Evolutionary conservation across 2,888 invertebrate genomes (phyloP).

Genomic region (Pachydiplax longipennis): DNA sequence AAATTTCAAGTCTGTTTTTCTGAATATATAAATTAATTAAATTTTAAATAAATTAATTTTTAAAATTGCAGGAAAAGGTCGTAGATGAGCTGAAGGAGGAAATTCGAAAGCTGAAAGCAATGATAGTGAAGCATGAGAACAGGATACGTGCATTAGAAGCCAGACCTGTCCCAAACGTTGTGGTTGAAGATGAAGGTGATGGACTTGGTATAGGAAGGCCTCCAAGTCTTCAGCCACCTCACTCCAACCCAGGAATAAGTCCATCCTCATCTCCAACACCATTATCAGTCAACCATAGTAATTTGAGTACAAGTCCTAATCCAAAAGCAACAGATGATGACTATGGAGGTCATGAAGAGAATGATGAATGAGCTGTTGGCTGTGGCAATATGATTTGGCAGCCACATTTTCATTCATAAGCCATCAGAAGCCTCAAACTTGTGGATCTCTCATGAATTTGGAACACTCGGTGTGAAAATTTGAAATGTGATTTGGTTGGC

Average conservation of each 20-base stretch:
- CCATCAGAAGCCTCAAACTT: neutral
- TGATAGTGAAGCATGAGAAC: slow-evolving; percentile 93
- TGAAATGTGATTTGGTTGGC: slow-evolving; percentile 35
- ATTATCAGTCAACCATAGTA: slow-evolving; percentile 30
- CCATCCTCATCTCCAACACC: slow-evolving; percentile 51
- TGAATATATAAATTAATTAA: neutral
- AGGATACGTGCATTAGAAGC: slow-evolving; percentile 81
- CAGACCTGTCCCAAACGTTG: slow-evolving; percentile 49
- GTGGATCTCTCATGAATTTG: slow-evolving; percentile 16
- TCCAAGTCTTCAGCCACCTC: slow-evolving; percentile 34
- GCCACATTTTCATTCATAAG: neutral
- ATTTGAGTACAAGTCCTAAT: neutral
- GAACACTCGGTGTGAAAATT: slow-evolving; percentile 6
- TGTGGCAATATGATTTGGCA: neutral
- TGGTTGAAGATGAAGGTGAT: slow-evolving; percentile 49
- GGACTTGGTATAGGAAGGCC: slow-evolving; percentile 49
- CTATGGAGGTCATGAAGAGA: neutral
- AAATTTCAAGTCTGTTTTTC: no score
- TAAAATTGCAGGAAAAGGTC: slow-evolving; percentile 70
- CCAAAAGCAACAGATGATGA: neutral
- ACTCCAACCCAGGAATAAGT: slow-evolving; percentile 43
- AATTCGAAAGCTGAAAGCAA: slow-evolving; percentile 90
- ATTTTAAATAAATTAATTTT: slow-evolving; percentile 48
- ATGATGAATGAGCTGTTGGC: slow-evolving; percentile 1
- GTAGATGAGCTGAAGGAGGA: slow-evolving; percentile 87